Percentiles rank a stretch among this genome's conserved stretches.
phyloP scores from a whole-genome alignment of 2,888 invertebrate genomes.

The Thymelicus lineola region DNA sequence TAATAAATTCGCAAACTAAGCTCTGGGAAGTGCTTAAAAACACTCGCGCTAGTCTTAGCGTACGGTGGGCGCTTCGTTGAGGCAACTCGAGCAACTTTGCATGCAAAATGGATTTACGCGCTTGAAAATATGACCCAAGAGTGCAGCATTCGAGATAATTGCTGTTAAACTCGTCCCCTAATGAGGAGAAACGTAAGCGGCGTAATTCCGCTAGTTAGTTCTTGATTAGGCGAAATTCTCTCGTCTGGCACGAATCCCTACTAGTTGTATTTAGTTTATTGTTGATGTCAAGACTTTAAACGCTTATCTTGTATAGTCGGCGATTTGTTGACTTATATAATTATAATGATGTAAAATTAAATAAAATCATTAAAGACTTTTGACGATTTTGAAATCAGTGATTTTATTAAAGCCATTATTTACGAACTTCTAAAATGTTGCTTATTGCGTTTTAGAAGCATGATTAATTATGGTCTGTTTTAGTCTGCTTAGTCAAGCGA shows the following conservation, averaged over 20 bases:
- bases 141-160: constrained; percentile 76
- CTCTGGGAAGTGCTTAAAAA: constrained; percentile 61
- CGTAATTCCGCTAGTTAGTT: constrained; percentile 50
- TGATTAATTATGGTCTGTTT: too few relatives aligned
- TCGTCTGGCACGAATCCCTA: constrained; percentile 1
- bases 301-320: neutral
- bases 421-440: too few relatives aligned
- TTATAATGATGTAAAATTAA: too few relatives aligned
- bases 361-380: too few relatives aligned
- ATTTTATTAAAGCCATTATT: too few relatives aligned
- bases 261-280: neutral
- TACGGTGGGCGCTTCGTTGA: constrained; percentile 45
- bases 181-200: constrained; percentile 61
- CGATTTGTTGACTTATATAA: neutral
- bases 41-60: constrained; percentile 55
- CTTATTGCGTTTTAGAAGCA: too few relatives aligned
- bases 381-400: too few relatives aligned
- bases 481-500: too few relatives aligned
- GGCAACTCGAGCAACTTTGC: constrained; percentile 66
- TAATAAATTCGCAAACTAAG: constrained; percentile 54
- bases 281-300: neutral
- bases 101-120: constrained; percentile 72
- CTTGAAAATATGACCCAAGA: constrained; percentile 70
- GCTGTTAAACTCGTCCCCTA: constrained; percentile 70
- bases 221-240: constrained; percentile 48